Base-by-base conservation (phyloP, 2,797 vertebrate species). In the Acrocephalus scirpaceus region DNA sequence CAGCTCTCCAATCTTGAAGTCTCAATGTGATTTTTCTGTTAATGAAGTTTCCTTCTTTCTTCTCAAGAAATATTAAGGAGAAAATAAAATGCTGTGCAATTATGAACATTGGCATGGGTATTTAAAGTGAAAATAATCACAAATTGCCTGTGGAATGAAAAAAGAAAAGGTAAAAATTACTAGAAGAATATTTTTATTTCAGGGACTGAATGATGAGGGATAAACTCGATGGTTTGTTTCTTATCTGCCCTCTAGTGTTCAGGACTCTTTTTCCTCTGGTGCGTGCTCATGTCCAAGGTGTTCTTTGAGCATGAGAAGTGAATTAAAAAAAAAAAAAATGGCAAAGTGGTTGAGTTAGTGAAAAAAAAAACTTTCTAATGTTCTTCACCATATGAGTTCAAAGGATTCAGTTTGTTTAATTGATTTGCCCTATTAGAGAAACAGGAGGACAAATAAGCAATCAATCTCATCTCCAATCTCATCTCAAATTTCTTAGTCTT, bases 181-280 rank as follows among this genome's bases (percentile, higher is more conserved):
- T 54, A 16, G 22, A 51, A 65, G 13, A 45, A 64, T 10, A 16
- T 3, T 32, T 77, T 73, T 27, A 25, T 42, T 85, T 85, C 54
- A 25, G 42, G 7, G 44, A 22, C 47, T 83, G 42, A 77, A 65
- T 16, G 22, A 22, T 36, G 25, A 85, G 34, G 0, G 1, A 62
- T 77, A 50, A 91, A 51, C 10, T 65, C 56, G 27, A 58, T 75
- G 84, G 51, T 65, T 94, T 95, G 72, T 88, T 94, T 96, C 75
- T 51, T 30, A 87, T 83, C 75, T 97, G 91, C 91, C 80, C 86
- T 92, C 91, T 87, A 87, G 88, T 66, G 92, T 95, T 92, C 70
- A 88, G 84, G 78, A 73, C 8, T 3, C 45, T 3, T 77, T 80
- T 34, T 91, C 27, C 40, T 79, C 42, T 80, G 32, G 25, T 73